Percentiles rank a stretch among this genome's conserved stretches.
Evolutionary conservation across 1,140 invertebrate species (phyloP).

Genomic region (Drosophila novamexicana): DNA sequence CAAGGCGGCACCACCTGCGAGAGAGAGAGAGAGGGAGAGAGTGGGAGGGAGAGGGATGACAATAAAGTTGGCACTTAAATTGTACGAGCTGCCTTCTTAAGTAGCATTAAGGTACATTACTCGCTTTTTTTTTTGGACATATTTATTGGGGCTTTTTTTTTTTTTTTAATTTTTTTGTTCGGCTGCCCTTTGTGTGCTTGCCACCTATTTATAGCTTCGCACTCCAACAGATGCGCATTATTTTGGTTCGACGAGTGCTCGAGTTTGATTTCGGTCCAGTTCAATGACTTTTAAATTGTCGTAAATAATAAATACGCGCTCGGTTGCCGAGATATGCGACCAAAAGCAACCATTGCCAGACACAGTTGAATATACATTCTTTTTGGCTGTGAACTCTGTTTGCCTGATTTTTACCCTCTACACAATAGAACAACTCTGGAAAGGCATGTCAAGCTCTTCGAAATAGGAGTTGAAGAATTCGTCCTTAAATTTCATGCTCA

Average conservation of each 20-base stretch:
- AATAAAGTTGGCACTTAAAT: conserved; percentile 54
- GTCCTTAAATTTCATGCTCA: no score
- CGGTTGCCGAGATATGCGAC: conserved; percentile 30
- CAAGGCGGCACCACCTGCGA: conserved; percentile 75
- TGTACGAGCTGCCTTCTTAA: conserved; percentile 6
- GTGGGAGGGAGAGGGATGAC: conserved; percentile 12
- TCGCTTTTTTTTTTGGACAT: conserved; percentile 4
- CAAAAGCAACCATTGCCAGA: conserved; percentile 9
- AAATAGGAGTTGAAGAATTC: no score
- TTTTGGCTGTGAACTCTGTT: conserved; percentile 1
- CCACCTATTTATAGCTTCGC: conserved; percentile 61
- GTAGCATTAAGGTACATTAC: conserved; percentile 9
- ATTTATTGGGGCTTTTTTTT: conserved; percentile 30
- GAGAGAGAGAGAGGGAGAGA: not conserved
- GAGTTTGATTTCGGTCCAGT: conserved; percentile 42
- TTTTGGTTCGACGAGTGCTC: conserved; percentile 29
- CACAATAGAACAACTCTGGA: not conserved
- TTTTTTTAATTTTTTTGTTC: not conserved
- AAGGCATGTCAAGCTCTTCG: not conserved
- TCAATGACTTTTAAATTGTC: conserved; percentile 74
- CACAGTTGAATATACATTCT: conserved; percentile 7
- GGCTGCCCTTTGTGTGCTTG: conserved; percentile 40
- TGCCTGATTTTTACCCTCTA: not conserved
- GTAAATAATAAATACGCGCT: conserved; percentile 58
- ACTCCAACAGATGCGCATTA: conserved; percentile 49